Base-by-base conservation (phyloP, 2,888 invertebrate genomes). In the Drosophila pegasa region DNA sequence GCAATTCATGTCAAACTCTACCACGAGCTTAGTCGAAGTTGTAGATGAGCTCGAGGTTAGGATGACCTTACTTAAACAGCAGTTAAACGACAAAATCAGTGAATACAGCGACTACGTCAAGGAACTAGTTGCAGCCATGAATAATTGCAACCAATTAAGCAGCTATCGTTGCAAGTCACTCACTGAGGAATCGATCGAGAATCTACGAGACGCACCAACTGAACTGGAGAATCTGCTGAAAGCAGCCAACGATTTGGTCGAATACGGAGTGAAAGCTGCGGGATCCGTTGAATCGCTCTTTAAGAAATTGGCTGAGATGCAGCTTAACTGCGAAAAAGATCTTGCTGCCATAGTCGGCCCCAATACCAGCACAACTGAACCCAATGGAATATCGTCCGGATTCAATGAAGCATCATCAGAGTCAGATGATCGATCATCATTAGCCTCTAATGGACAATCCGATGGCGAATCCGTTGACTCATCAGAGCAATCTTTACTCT, bases 51-150 rank as follows among this genome's bases (percentile, higher is more conserved):
- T 63, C 1, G 67, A 66, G 9, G 18, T 22, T 20, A 4, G 12
- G 4, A 66, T 43, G 22, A n/a, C 5, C 1, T 18, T 9, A 4
- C 9, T 31, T 4, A 54, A 43, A 3, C 41, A 52, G 29, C 0
- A 10, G 10, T 12, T 63, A 7, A 63, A 66, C 22, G 67, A 63
- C 18, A 66, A 66, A n/a, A 22, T 63, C 35, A 25, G 22, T 18
- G 67, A 66, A 37, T 63, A 63, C 10, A 16, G n/a, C n/a, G 29
- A 10, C 3, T 20, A 37, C 12, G 41, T 22, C 10, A 54, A 27
- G 0, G 18, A 6, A 12, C 35, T 63, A 7, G 37, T 66, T 18
- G 22, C 18, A 0, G 12, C 22, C 2, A 66, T 67, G 29, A 12
- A 37, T 6, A 10, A 18, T 12, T 66, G 54, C 16, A 3, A 8